Conservation (phyloP, 2,797 vertebrate genomes). For the Garrulus glandarius region DNA sequence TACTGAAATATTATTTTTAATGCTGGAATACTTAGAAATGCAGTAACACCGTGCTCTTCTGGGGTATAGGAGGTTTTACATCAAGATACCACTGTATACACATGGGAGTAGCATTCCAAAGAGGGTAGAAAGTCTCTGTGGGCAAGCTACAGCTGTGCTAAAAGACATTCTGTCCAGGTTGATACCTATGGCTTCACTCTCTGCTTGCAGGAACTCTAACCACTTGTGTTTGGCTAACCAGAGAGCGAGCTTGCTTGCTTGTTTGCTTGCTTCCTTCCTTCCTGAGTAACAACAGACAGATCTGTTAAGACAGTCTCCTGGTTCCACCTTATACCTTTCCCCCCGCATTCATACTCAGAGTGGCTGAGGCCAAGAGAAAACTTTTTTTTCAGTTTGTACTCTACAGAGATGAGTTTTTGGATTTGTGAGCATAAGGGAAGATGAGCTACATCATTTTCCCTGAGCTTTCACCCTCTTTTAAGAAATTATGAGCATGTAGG, state of each 20-base stretch:
- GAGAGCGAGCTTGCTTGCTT: not conserved
- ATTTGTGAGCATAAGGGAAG: not conserved
- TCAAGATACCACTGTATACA: not conserved
- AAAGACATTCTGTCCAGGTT: not conserved
- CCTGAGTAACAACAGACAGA: not conserved
- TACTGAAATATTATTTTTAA: not conserved
- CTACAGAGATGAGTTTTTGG: not conserved
- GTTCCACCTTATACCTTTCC: fast-evolving
- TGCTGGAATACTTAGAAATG: not conserved
- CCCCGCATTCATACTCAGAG: not conserved
- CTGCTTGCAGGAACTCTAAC: not conserved
- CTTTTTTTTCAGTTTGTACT: not conserved
- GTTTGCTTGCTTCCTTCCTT: too few species aligned
- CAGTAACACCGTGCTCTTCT: not conserved
- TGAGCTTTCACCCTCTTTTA: not conserved
- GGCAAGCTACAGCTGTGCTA: not conserved
- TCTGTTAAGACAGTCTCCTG: not conserved
- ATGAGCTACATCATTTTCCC: not conserved
- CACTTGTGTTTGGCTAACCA: not conserved
- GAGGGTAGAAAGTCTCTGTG: not conserved
- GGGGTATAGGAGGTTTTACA: not conserved
- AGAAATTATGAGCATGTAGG: not conserved
- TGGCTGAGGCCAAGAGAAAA: not conserved
- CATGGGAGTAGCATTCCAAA: not conserved
- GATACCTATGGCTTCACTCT: not conserved